phyloP scores from a whole-genome alignment of 2,888 invertebrate genomes.

The Andricus curvator region DNA sequence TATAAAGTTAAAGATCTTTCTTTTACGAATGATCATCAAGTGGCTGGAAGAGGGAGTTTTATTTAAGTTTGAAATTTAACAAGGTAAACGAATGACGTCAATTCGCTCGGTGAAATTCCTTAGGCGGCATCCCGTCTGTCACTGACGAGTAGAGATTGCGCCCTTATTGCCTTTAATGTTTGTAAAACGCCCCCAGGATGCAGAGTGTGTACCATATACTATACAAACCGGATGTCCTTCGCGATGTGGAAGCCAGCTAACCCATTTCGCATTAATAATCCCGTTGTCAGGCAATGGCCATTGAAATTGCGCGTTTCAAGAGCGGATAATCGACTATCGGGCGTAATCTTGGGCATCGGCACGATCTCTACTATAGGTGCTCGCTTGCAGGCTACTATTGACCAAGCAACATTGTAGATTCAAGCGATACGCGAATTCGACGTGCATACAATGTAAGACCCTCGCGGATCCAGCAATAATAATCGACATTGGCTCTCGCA shows the following conservation, averaged over 20 bases:
- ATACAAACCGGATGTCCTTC: slow-evolving; percentile 67
- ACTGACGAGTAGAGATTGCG: background rate
- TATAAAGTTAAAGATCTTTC: background rate
- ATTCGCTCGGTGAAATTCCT: slow-evolving; percentile 14
- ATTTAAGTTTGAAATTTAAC: background rate
- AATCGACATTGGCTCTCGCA: slow-evolving; percentile 38
- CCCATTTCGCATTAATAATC: slow-evolving; percentile 71
- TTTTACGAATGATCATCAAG: slow-evolving; percentile 41
- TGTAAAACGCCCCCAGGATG: slow-evolving; percentile 15
- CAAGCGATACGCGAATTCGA: slow-evolving; percentile 38
- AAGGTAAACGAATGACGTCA: background rate
- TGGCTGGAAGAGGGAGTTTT: background rate
- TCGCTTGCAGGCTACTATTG: slow-evolving; percentile 37
- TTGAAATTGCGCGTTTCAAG: slow-evolving; percentile 64
- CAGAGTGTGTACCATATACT: slow-evolving; percentile 44
- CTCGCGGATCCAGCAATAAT: slow-evolving; percentile 22
- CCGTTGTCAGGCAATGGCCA: slow-evolving; percentile 65
- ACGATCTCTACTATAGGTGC: slow-evolving; percentile 25
- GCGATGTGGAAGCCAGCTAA: slow-evolving; percentile 58
- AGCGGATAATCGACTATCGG: slow-evolving; percentile 62
- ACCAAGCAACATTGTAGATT: slow-evolving; percentile 41
- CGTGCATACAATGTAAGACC: slow-evolving; percentile 32
- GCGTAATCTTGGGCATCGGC: slow-evolving; percentile 60
- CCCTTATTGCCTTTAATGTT: slow-evolving; percentile 31
- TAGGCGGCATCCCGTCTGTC: slow-evolving; percentile 19